Evolutionary conservation across 1,140 invertebrate species (phyloP), one percentile per base, ranked within the genome.

Genomic region (Armadillidium nasatum): DNA sequence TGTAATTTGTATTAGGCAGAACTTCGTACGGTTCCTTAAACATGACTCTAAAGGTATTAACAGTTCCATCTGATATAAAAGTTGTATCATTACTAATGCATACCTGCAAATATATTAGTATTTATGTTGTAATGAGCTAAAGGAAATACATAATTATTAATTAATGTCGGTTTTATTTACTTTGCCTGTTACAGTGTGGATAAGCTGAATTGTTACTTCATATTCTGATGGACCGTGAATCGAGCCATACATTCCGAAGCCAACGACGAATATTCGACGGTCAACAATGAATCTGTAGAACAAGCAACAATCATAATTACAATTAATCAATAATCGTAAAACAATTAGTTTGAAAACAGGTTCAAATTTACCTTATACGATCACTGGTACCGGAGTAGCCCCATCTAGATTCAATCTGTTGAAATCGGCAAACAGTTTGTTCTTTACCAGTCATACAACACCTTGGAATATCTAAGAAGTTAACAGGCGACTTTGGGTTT

Each of bases 11-110:
- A 83, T 92, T 92, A 9, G 92, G 90, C 72, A 89, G 82, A 71
- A 95, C 92, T 85, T 95, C 93, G 10, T 94, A 89, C 0, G 94
- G 92, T 82, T 94, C 93, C 84, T 93, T 93, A 83, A 96, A 95
- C 89, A 92, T 91, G n/a, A 94, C 91, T 60, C 92, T 87, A 85
- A 94, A 95, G 50, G 92, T 93, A 78, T 90, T 89, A 76, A 90
- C 90, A 0, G 91, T 90, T 19, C 93, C 93, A 86, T 95, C 93
- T 82, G 90, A 93, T 78, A 88, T 90, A 82, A 94, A 94, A 72
- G 87, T 90, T 10, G 91, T 92, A 68, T 91, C 89, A 85, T 94
- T 93, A 4, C 89, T 89, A 0, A 91, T 93, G 79, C 92, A 88
- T 10, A 81, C 76, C 79, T 81, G 78, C 15, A 60, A 68, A 60